Percentiles rank a stretch among this genome's conserved stretches.
Conservation (phyloP, 2,888 invertebrate genomes). For the Stenodera caucasica region DNA sequence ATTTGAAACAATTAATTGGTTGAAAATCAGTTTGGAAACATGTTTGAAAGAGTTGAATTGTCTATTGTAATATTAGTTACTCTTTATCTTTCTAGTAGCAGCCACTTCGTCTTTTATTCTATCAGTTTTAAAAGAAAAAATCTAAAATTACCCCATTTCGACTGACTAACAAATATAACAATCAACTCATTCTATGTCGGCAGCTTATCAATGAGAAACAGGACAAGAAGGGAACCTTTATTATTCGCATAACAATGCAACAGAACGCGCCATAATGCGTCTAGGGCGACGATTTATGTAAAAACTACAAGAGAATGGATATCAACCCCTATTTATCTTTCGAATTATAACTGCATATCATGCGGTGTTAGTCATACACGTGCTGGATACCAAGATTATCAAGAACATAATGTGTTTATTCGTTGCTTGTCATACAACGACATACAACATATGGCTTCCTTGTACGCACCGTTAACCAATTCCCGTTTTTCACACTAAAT, state of each 20-base stretch:
- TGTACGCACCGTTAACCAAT: constrained; percentile 30
- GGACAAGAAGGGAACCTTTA: constrained; percentile 37
- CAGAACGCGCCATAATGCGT: constrained; percentile 32
- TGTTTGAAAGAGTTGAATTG: constrained; percentile 18
- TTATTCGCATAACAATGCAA: constrained; percentile 42
- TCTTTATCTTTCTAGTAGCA: constrained; percentile 18
- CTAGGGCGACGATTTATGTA: constrained; percentile 46
- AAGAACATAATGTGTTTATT: constrained; percentile 47
- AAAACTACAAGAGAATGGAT: constrained; percentile 49
- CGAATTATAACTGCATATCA: constrained; percentile 52
- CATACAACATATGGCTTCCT: constrained; percentile 40
- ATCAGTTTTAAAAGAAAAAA: constrained; percentile 22
- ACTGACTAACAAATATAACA: constrained; percentile 34
- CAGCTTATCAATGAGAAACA: constrained; percentile 42
- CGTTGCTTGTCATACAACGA: constrained; percentile 40
- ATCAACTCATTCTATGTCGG: constrained; percentile 37
- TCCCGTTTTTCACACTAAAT: constrained; percentile 19
- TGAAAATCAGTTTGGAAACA: constrained; percentile 15
- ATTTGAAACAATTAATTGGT: constrained; percentile 18
- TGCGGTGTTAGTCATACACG: constrained; percentile 54
- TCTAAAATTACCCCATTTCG: constrained; percentile 26
- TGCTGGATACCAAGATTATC: constrained; percentile 44
- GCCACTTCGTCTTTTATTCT: constrained; percentile 13
- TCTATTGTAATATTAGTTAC: constrained; percentile 22
- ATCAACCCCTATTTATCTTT: constrained; percentile 53